A percentile compares a stretch with the other conserved stretches of the same genome.
Evolutionary conservation across 2,113 vertebrate species (phyloP).

Genomic region (Rhinichthys klamathensis): DNA sequence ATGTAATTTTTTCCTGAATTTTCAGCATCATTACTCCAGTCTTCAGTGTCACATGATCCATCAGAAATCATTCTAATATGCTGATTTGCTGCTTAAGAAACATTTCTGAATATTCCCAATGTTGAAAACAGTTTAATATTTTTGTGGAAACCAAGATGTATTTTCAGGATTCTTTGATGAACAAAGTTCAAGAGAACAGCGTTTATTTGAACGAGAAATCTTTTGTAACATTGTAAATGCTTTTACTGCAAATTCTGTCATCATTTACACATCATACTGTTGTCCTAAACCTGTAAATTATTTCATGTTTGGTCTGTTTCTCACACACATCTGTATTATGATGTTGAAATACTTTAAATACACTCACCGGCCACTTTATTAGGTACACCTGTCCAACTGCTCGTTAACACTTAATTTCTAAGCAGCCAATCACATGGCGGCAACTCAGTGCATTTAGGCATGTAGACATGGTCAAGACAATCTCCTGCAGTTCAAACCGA

Average conservation of each 20-base stretch:
- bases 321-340: neutral
- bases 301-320: neutral
- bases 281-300: neutral
- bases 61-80: neutral
- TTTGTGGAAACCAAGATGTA: neutral
- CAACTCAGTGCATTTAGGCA: too few relatives aligned
- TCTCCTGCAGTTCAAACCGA: too few relatives aligned
- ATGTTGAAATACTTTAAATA: neutral
- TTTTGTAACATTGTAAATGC: neutral
- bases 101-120: neutral
- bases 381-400: too few relatives aligned
- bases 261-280: neutral
- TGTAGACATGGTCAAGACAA: too few relatives aligned
- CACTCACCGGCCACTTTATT: too few relatives aligned
- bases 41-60: neutral
- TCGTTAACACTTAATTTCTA: too few relatives aligned
- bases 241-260: neutral
- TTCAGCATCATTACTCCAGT: neutral
- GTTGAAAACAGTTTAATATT: neutral
- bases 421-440: too few relatives aligned
- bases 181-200: neutral
- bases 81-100: neutral
- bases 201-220: neutral
- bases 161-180: neutral
- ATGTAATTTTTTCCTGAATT: neutral